Conservation (phyloP, 2,113 vertebrate species). For the Pangasianodon gigas region DNA sequence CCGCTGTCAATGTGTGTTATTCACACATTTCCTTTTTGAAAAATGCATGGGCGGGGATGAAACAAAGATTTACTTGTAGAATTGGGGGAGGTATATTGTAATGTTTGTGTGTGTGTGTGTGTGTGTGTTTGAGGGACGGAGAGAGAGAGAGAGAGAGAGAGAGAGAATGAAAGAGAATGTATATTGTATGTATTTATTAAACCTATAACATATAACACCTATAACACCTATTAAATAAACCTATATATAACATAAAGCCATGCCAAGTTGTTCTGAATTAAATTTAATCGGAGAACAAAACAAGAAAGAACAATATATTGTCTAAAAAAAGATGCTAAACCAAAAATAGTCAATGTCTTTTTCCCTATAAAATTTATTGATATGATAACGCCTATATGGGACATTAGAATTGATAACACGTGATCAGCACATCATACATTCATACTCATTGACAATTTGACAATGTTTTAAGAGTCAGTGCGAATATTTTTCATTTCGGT, state of each 20-base stretch:
- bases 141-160: conserved; percentile 15
- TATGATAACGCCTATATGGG: background rate
- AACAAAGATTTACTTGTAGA: conserved; percentile 66
- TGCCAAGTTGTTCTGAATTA: background rate
- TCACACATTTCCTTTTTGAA: conserved; percentile 63
- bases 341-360: background rate
- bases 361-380: background rate
- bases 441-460: background rate
- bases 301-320: background rate
- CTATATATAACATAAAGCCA: background rate
- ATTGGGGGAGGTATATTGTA: conserved; percentile 56
- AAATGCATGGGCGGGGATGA: conserved; percentile 59
- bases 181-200: background rate
- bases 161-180: background rate
- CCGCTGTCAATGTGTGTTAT: conserved; percentile 46
- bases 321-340: background rate
- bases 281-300: background rate
- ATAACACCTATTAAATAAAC: no score
- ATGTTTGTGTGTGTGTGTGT: conserved; percentile 37
- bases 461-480: background rate
- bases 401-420: background rate
- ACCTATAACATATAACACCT: no score
- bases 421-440: background rate
- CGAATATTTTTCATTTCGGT: background rate
- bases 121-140: conserved; percentile 35